Base-by-base conservation (phyloP, 1,140 invertebrate genomes). In the Nymphalis io region DNA sequence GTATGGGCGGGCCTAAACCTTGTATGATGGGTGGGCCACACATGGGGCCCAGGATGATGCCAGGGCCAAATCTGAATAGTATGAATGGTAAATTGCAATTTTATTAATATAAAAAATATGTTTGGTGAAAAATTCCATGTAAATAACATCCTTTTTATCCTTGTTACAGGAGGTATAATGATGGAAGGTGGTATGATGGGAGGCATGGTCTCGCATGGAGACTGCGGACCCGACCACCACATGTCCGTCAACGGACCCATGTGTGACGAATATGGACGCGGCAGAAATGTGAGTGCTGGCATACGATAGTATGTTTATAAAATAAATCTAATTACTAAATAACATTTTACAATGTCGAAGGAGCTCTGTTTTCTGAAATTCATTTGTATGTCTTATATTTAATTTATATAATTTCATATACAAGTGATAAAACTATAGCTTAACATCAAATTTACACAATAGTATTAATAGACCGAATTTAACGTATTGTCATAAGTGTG, bases 41-140 rank as follows among this genome's bases (percentile, higher is more conserved):
- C 68, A 91, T 91, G 89, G 90, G 90, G 64, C 90, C 92, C 0
- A 82, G 92, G 65, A 92, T 92, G 90, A 92, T 92, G 90, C 88
- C 89, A 0, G 92, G 92, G 60, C 87, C 92, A 66, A 92, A 92
- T 74, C 78, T 92, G n/a, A 91, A 89, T 68, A 81, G 88, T 18
- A 92, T 92, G 90, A 92, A 92, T 67, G 92, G 92, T 92, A 46
- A 16, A n/a, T 46, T 8, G 15, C 4, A 18, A 46, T 46, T 46
- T n/a, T 18, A 46, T 8, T 46, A 46, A 16, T 46, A 46, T n/a
- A 5, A 16, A 5, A 46, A 46, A 18, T 20, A 20, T 21, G 10
- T 53, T 53, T 53, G 0, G 27, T 2, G 6, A 33, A 33, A 33
- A 0, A 33, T 33, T 33, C 27, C 27, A 8, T 4, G 5, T 33